Percentiles rank a stretch among this genome's conserved stretches.
Conservation (phyloP, 2,888 invertebrate genomes). For the Sinhomidia bicolor region DNA sequence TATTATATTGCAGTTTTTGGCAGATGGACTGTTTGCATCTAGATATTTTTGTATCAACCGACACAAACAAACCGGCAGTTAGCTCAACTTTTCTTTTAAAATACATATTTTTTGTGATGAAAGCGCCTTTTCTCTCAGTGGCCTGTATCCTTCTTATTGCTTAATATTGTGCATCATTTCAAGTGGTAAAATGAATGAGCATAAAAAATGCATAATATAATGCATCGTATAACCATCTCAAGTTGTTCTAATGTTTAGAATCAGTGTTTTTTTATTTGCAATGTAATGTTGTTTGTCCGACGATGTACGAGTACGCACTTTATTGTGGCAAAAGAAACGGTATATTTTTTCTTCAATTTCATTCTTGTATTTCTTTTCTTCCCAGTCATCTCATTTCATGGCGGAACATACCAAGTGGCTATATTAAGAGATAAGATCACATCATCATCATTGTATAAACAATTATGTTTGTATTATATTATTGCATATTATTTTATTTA, state of each 20-base stretch:
- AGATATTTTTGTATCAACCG: background rate
- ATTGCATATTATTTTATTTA: constrained; percentile 34
- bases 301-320: background rate
- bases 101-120: constrained; percentile 21
- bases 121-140: constrained; percentile 15
- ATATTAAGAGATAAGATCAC: constrained; percentile 34
- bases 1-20: background rate
- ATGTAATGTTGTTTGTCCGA: background rate
- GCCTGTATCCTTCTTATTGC: background rate
- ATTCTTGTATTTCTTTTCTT: constrained; percentile 2
- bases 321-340: constrained; percentile 59
- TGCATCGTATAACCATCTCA: too few species aligned
- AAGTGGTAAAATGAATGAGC: constrained; percentile 14
- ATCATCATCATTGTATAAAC: constrained; percentile 34
- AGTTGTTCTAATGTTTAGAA: background rate
- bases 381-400: constrained; percentile 35
- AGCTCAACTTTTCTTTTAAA: background rate
- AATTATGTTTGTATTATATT: constrained; percentile 48
- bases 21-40: constrained; percentile 11
- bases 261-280: background rate
- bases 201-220: constrained; percentile 1
- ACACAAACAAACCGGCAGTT: constrained; percentile 2
- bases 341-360: constrained; percentile 38
- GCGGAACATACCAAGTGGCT: background rate
- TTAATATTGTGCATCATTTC: background rate